Conservation (phyloP, 2,888 invertebrate genomes). For the Ophion obscuratus region DNA sequence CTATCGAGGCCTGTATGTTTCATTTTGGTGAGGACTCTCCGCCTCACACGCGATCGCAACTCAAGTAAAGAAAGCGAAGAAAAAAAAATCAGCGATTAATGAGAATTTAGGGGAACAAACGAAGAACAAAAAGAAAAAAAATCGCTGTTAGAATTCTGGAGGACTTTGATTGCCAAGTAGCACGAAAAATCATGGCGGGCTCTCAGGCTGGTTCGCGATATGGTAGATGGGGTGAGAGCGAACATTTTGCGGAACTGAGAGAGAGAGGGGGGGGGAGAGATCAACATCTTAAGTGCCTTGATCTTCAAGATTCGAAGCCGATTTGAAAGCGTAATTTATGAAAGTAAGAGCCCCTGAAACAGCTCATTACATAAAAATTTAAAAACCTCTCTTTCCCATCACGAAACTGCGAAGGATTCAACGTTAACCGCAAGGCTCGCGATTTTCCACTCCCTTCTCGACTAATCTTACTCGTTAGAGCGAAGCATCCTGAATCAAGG, state of each 20-base stretch:
- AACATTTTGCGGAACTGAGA: not conserved
- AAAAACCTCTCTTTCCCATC: not conserved
- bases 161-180: slow-evolving; percentile 22
- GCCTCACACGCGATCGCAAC: slow-evolving; percentile 51
- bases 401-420: not conserved
- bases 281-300: not conserved
- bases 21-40: slow-evolving; percentile 36
- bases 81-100: slow-evolving; percentile 29
- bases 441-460: slow-evolving; percentile 19
- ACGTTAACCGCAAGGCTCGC: not conserved
- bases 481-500: not conserved
- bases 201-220: not conserved
- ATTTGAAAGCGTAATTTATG: not conserved
- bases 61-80: not conserved
- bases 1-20: slow-evolving; percentile 30
- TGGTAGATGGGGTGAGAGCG: not conserved
- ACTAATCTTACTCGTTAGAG: not conserved
- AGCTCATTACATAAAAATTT: not conserved
- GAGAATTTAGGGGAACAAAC: not conserved
- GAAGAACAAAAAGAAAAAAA: not conserved
- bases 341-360: not conserved
- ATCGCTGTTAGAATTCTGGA: not conserved
- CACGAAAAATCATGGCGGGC: slow-evolving; percentile 2
- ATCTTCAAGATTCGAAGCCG: not conserved
- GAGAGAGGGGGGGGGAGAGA: not conserved